A percentile compares a stretch with the other conserved stretches of the same genome.
Conservation (phyloP, 2,888 invertebrate genomes). For the Sialis lutaria region DNA sequence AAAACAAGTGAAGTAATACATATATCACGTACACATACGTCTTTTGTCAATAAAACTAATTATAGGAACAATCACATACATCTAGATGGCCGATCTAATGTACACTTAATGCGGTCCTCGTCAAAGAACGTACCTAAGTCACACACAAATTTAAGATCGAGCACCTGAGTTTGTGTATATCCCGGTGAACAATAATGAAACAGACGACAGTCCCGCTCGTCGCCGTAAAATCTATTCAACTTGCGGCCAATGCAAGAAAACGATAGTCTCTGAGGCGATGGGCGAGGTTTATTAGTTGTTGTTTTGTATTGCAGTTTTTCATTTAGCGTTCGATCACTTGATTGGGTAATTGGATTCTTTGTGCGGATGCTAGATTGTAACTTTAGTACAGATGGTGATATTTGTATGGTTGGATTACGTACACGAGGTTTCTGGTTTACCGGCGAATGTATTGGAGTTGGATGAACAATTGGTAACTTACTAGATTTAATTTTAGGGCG, state of each 20-base stretch:
- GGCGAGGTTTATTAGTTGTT: not conserved
- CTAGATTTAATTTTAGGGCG: too few relatives aligned
- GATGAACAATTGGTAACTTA: too few relatives aligned
- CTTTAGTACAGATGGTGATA: too few relatives aligned
- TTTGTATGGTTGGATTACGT: too few relatives aligned
- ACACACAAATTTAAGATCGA: conserved; percentile 41
- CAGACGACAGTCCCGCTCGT: conserved; percentile 35
- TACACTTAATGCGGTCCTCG: conserved; percentile 31
- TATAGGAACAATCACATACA: conserved; percentile 14
- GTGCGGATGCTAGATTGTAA: too few relatives aligned
- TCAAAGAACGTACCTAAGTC: conserved; percentile 36
- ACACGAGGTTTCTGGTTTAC: not conserved
- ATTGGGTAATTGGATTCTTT: not conserved
- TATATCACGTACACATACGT: too few relatives aligned
- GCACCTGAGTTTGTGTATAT: conserved; percentile 31
- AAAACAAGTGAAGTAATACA: too few relatives aligned
- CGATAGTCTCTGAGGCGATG: not conserved
- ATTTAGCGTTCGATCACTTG: not conserved
- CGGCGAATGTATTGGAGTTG: not conserved
- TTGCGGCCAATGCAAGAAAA: conserved; percentile 36
- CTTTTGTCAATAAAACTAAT: conserved; percentile 4
- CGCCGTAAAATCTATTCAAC: conserved; percentile 36
- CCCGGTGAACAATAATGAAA: conserved; percentile 44
- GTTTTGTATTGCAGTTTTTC: not conserved
- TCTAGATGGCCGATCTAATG: conserved; percentile 21